Evolutionary conservation across 2,888 invertebrate species (phyloP).

Genomic region (Clunio marinus): DNA sequence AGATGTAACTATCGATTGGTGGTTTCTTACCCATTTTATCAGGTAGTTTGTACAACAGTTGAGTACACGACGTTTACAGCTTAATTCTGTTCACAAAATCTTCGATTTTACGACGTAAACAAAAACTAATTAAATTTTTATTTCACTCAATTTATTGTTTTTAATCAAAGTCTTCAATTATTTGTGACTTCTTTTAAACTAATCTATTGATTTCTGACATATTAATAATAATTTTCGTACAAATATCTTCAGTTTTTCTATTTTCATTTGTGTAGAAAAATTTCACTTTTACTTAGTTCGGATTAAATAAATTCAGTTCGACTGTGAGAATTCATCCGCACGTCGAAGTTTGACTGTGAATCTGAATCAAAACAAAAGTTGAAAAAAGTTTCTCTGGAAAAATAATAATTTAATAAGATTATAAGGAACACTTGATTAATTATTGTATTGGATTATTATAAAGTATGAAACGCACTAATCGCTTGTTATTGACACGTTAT

Average conservation of each 20-base stretch:
- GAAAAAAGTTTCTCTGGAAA: too few species aligned
- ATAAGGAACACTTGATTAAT: too few species aligned
- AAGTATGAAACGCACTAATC: too few species aligned
- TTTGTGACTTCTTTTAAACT: background rate
- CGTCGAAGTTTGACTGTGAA: too few species aligned
- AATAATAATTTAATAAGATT: too few species aligned
- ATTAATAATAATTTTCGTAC: background rate
- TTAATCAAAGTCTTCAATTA: background rate
- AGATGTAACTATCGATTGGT: background rate
- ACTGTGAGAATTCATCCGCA: too few species aligned
- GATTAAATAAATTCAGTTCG: too few species aligned
- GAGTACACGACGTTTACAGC: background rate
- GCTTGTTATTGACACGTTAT: too few species aligned
- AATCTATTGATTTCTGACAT: background rate
- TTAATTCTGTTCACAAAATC: background rate
- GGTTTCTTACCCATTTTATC: background rate
- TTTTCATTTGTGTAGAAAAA: too few species aligned
- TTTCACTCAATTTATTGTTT: background rate
- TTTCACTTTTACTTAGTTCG: too few species aligned
- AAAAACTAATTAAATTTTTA: background rate
- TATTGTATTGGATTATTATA: too few species aligned
- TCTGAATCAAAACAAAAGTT: too few species aligned
- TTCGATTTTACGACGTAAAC: background rate
- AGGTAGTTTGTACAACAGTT: background rate
- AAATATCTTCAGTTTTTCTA: background rate